phyloP scores from a whole-genome alignment of 1,140 invertebrate genomes.

The Aphis gossypii region DNA sequence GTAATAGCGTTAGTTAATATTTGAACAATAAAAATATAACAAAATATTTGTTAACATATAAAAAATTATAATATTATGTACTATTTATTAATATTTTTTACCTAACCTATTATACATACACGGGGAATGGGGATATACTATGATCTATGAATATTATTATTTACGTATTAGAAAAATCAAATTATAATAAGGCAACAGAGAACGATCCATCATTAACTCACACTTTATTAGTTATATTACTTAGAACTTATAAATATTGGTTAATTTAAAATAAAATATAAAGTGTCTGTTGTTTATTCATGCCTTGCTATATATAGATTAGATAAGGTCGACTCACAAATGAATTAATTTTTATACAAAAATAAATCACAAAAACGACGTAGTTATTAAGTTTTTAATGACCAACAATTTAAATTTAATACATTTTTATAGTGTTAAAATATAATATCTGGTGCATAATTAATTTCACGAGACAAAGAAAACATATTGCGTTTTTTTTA shows the following conservation, averaged over 20 bases:
- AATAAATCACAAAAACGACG: neutral
- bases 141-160: neutral
- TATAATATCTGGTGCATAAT: neutral
- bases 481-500: neutral
- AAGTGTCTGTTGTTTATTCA: neutral
- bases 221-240: neutral
- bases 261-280: slow-evolving; percentile 9
- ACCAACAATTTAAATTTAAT: neutral
- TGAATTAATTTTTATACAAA: neutral
- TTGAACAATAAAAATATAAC: neutral
- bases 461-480: slow-evolving; percentile 27
- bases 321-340: neutral
- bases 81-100: neutral
- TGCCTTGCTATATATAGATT: neutral
- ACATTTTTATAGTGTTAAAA: neutral
- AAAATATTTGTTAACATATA: neutral
- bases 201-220: neutral
- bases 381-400: neutral
- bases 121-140: neutral
- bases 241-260: neutral
- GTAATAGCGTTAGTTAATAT: neutral
- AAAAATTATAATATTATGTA: neutral
- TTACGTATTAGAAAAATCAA: neutral
- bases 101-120: neutral
- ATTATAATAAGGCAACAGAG: neutral